These are phyloP conservation scores for Macroteleia sp. DNA, from an alignment of 2,888 invertebrate genomes.

Conservation along the genomic window DNA sequence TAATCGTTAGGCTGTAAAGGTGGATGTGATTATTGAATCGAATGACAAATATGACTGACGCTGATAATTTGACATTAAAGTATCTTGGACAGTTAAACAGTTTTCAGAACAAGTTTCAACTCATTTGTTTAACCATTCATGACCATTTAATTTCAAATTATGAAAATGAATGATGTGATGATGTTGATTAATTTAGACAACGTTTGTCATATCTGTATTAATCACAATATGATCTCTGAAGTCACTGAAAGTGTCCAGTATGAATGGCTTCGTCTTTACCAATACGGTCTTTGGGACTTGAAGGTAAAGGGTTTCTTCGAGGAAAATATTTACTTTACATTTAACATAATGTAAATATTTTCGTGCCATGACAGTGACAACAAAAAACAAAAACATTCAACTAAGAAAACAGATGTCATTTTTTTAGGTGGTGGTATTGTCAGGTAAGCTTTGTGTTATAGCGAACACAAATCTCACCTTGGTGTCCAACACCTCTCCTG, in stretches of 20 bases:
- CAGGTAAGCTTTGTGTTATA: slow-evolving; percentile 85
- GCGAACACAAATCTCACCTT: slow-evolving; percentile 90
- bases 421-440: slow-evolving; percentile 71
- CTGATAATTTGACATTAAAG: slow-evolving; percentile 32
- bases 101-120: too few relatives aligned
- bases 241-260: slow-evolving; percentile 57
- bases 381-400: slow-evolving; percentile 53
- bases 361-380: slow-evolving; percentile 36
- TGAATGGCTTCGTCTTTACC: slow-evolving; percentile 7
- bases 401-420: slow-evolving; percentile 60
- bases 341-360: background rate
- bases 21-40: slow-evolving; percentile 39
- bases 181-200: slow-evolving; percentile 49
- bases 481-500: slow-evolving; percentile 90
- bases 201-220: slow-evolving; percentile 60
- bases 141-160: slow-evolving; percentile 14
- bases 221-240: slow-evolving; percentile 46
- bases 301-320: too few relatives aligned
- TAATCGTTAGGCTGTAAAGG: slow-evolving; percentile 50
- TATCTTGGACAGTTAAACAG: too few relatives aligned
- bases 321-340: background rate
- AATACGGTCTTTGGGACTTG: too few relatives aligned
- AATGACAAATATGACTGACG: slow-evolving; percentile 54
- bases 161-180: slow-evolving; percentile 16
- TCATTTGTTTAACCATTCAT: background rate